These are phyloP conservation scores for Phaethon lepturus DNA, from an alignment of 2,113 vertebrate genomes.

Conservation along the genomic window DNA sequence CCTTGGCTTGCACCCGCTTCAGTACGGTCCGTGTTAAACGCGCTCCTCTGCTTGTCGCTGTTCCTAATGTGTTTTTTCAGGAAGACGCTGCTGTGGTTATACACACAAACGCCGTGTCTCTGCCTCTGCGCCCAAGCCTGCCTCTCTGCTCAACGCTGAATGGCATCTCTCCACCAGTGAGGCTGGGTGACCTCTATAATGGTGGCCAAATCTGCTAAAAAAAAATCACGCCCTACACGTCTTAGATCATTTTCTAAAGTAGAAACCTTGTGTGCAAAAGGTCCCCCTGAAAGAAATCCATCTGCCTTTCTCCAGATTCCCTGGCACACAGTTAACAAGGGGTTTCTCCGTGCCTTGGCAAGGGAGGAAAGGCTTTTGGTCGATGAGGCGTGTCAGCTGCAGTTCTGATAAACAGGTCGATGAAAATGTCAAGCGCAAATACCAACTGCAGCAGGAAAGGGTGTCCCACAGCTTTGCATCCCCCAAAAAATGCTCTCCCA, in stretches of 20 bases:
- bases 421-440: not conserved
- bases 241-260: not conserved
- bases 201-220: not conserved
- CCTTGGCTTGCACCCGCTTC: not conserved
- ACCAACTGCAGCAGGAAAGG: accelerated
- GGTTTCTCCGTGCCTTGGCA: not conserved
- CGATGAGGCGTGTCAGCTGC: not conserved
- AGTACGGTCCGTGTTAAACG: accelerated
- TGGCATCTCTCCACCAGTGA: not conserved
- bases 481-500: not conserved
- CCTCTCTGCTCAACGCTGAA: accelerated
- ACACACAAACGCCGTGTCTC: not conserved
- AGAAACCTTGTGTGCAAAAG: accelerated
- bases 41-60: not conserved
- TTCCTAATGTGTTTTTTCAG: not conserved
- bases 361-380: not conserved
- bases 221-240: not conserved
- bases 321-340: not conserved
- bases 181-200: not conserved
- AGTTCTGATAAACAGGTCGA: not conserved
- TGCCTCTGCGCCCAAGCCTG: not conserved
- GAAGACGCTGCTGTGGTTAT: not conserved
- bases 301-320: not conserved
- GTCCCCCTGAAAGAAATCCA: not conserved
- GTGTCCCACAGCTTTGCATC: not conserved